Conservation (phyloP, 2,797 vertebrate species). For the Scleropages formosus region DNA sequence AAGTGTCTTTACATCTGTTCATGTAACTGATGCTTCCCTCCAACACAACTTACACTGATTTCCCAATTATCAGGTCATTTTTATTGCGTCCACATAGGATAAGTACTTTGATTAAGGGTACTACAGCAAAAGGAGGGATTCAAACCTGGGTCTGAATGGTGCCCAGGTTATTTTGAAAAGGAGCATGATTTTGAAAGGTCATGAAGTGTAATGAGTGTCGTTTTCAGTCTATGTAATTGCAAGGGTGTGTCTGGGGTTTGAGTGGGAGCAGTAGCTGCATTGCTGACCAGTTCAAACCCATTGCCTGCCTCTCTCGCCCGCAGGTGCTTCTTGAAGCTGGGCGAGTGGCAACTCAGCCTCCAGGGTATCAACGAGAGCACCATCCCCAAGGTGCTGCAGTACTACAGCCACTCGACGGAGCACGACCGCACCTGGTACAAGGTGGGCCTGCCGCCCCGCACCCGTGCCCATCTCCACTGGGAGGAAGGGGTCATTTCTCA, state of each 20-base stretch:
- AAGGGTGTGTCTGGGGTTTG: neutral
- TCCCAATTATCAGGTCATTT: too few relatives aligned
- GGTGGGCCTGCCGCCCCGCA: slow-evolving; percentile 64
- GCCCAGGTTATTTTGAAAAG: too few relatives aligned
- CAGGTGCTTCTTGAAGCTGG: slow-evolving; percentile 96
- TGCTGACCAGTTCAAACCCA: neutral
- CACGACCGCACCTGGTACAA: slow-evolving; percentile 99
- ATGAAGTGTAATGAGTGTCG: too few relatives aligned
- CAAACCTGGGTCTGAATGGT: too few relatives aligned
- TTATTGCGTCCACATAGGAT: too few relatives aligned
- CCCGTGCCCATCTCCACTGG: slow-evolving; percentile 21
- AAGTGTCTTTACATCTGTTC: too few relatives aligned
- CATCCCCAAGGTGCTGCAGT: slow-evolving; percentile 94
- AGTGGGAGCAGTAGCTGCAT: neutral
- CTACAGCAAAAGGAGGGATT: too few relatives aligned
- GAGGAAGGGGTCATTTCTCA: neutral
- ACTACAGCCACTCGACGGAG: slow-evolving; percentile 94
- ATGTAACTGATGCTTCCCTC: too few relatives aligned
- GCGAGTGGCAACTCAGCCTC: slow-evolving; percentile 96
- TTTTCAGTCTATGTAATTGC: too few relatives aligned
- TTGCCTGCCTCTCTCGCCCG: neutral
- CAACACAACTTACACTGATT: too few relatives aligned
- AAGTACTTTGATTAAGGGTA: too few relatives aligned
- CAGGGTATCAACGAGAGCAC: slow-evolving; percentile 98
- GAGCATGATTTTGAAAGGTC: too few relatives aligned